Percentiles rank a stretch among this genome's conserved stretches.
Conservation (phyloP, 2,888 invertebrate genomes). For the Latrodectus elegans region DNA sequence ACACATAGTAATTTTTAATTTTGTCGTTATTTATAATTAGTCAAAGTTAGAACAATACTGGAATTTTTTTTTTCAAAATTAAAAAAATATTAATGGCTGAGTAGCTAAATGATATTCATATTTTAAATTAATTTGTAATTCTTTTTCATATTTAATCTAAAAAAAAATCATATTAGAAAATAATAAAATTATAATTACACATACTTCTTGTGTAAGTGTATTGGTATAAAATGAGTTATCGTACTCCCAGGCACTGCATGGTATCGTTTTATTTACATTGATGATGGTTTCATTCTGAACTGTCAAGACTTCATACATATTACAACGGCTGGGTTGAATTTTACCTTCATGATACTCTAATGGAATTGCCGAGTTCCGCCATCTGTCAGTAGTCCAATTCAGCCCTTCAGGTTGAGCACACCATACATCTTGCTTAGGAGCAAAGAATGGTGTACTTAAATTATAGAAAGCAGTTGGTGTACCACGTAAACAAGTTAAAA, state of each 20-base stretch:
- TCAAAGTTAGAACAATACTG: too few relatives aligned
- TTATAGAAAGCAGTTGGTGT: conserved; percentile 66
- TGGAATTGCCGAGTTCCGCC: conserved; percentile 55
- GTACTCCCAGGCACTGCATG: conserved; percentile 60
- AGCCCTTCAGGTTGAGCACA: conserved; percentile 42
- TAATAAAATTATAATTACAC: background rate
- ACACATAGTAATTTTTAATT: too few relatives aligned
- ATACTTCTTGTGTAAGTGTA: conserved; percentile 61
- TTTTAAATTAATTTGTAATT: background rate
- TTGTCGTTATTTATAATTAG: too few relatives aligned
- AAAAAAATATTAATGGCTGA: too few relatives aligned
- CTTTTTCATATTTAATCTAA: background rate
- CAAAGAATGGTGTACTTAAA: conserved; percentile 66
- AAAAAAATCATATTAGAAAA: background rate
- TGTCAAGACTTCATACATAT: conserved; percentile 43
- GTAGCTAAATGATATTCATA: background rate
- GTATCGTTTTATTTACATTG: conserved; percentile 50
- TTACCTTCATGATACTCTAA: conserved; percentile 25
- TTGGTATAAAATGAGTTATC: conserved; percentile 58
- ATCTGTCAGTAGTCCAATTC: conserved; percentile 45
- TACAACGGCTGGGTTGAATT: conserved; percentile 40
- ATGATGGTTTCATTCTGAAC: conserved; percentile 34
- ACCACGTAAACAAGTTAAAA: conserved; percentile 54
- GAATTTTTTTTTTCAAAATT: too few relatives aligned
- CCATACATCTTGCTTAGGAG: conserved; percentile 60